phyloP scores from a whole-genome alignment of 64 coral and sea anemone genomes.

The Platygyra sinensis region DNA sequence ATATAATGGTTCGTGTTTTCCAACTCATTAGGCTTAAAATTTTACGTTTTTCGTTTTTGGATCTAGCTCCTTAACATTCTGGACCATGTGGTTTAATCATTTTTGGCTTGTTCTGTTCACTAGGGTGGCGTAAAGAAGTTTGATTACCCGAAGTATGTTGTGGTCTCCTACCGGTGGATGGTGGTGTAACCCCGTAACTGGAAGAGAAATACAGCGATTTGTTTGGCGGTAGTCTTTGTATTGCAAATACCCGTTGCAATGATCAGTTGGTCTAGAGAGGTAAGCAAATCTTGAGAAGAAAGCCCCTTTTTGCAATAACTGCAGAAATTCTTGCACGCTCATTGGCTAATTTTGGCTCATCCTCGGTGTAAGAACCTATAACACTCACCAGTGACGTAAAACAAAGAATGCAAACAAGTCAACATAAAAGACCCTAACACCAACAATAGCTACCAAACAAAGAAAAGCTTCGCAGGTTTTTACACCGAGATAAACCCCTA shows the following conservation, averaged over 20 bases:
- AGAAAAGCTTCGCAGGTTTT: no score
- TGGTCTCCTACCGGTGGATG: constrained; percentile 97
- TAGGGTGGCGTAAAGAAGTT: constrained; percentile 97
- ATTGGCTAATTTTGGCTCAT: no score
- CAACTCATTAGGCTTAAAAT: background rate
- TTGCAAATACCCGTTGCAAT: constrained; percentile 76
- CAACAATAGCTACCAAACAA: no score
- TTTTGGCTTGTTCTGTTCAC: background rate
- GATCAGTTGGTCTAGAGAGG: constrained; percentile 89
- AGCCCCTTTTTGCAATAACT: no score
- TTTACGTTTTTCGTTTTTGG: background rate
- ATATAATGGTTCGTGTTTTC: constrained; percentile 6
- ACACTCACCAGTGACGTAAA: no score
- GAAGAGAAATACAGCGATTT: constrained; percentile 94
- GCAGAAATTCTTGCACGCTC: no score
- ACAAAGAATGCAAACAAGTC: no score
- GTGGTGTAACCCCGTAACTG: constrained; percentile 99
- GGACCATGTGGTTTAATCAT: background rate
- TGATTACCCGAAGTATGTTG: constrained; percentile 97
- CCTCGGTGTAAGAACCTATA: no score
- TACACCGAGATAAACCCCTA: no score
- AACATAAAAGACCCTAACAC: no score
- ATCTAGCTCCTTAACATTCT: background rate
- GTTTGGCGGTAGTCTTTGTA: constrained; percentile 73
- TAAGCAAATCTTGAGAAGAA: background rate